phyloP scores from a whole-genome alignment of 1,140 invertebrate genomes.

The Pseudomyrmex pallidus region DNA sequence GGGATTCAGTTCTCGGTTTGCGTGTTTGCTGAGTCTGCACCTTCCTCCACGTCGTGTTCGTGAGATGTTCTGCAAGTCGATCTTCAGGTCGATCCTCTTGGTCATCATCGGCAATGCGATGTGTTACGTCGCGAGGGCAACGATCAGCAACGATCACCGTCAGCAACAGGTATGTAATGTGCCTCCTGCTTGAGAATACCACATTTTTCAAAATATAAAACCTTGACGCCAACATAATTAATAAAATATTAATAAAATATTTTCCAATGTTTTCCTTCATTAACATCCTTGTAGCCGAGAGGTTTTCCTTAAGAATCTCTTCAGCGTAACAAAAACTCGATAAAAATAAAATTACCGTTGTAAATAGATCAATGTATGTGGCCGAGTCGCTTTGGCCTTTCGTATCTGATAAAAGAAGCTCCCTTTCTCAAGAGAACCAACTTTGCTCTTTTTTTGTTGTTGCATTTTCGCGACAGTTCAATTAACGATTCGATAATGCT shows the following conservation, averaged over 20 bases:
- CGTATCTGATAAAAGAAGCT: background rate
- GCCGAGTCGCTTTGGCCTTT: background rate
- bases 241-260: too few relatives aligned
- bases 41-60: background rate
- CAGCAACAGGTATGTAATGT: conserved; percentile 70
- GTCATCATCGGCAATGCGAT: background rate
- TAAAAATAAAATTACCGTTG: conserved; percentile 35
- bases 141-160: conserved; percentile 56
- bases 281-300: too few relatives aligned
- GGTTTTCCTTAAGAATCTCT: conserved; percentile 1
- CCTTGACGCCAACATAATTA: too few relatives aligned
- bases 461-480: background rate
- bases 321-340: conserved; percentile 18
- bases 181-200: background rate
- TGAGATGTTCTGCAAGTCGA: conserved; percentile 40
- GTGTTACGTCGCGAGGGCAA: conserved; percentile 44
- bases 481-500: background rate
- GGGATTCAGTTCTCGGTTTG: background rate
- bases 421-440: background rate
- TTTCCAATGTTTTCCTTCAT: too few relatives aligned
- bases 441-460: background rate
- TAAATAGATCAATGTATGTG: background rate
- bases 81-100: conserved; percentile 15
- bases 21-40: background rate
- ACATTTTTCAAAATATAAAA: background rate